These are phyloP conservation scores for Ovis canadensis DNA, from an alignment of 2,113 vertebrate genomes.

Conservation along the genomic window DNA sequence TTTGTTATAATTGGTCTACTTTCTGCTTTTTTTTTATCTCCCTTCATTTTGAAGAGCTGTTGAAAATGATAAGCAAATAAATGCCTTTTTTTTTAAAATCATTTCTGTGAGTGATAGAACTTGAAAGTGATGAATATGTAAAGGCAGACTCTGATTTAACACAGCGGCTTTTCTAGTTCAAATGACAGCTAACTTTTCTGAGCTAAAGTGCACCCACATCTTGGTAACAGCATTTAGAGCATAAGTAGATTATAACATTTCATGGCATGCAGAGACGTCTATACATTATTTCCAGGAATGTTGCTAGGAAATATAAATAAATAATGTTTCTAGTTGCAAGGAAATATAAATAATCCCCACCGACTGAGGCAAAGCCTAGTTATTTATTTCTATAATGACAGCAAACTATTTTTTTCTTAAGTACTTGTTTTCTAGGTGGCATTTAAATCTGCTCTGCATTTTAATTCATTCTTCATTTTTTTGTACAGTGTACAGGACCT, in stretches of 20 bases:
- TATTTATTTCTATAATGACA: conserved; percentile 35
- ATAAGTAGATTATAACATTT: conserved; percentile 30
- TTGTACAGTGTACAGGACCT: background rate
- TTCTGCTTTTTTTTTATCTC: background rate
- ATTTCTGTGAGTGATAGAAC: conserved; percentile 11
- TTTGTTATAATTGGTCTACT: background rate
- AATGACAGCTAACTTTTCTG: background rate
- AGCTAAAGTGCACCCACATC: background rate
- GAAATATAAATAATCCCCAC: conserved; percentile 35
- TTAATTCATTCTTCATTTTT: conserved; percentile 32
- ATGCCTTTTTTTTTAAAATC: background rate
- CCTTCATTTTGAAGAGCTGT: background rate
- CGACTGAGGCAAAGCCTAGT: background rate
- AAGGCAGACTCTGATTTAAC: conserved; percentile 15
- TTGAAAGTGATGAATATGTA: background rate
- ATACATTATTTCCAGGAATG: conserved; percentile 16
- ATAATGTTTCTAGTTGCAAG: conserved; percentile 1
- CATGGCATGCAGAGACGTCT: background rate
- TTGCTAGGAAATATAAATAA: conserved; percentile 32
- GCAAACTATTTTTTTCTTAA: conserved; percentile 22
- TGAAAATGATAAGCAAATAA: conserved; percentile 29
- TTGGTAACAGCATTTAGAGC: background rate
- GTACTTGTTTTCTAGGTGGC: conserved; percentile 30
- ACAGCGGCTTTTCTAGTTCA: background rate
- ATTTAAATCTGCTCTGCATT: conserved; percentile 6